Evolutionary conservation across 2,888 invertebrate genomes (phyloP).

Genomic region (Peribatodes rhomboidaria): DNA sequence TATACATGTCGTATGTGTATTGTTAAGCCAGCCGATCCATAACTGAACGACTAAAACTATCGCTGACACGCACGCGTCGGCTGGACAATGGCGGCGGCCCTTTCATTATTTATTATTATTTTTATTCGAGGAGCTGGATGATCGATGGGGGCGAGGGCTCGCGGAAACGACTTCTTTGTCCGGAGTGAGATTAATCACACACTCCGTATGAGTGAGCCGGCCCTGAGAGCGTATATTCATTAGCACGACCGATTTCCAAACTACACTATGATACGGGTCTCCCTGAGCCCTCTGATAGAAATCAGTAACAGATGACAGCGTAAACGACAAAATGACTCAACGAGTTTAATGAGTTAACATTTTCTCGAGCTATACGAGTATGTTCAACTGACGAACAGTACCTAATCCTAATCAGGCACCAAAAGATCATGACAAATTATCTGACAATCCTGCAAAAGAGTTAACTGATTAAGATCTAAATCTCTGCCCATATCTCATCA

Average conservation of each 20-base stretch:
- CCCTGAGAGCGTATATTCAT: constrained; percentile 76
- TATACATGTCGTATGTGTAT: constrained; percentile 27
- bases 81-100: constrained; percentile 76
- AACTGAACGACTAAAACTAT: constrained; percentile 64
- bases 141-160: constrained; percentile 79
- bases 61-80: constrained; percentile 76
- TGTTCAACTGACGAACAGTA: background rate
- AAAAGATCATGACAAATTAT: background rate
- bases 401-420: background rate
- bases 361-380: background rate
- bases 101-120: constrained; percentile 81
- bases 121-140: constrained; percentile 81
- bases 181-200: constrained; percentile 80
- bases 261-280: constrained; percentile 35
- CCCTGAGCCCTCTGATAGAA: background rate
- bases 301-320: background rate
- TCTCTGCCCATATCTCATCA: constrained; percentile 14
- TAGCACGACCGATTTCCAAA: constrained; percentile 64
- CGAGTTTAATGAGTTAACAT: background rate
- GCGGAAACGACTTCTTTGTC: constrained; percentile 82
- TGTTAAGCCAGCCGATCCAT: constrained; percentile 56
- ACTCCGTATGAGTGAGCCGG: constrained; percentile 71
- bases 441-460: background rate
- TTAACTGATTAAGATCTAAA: constrained; percentile 7
- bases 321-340: background rate